Evolutionary conservation across 2,113 vertebrate genomes (phyloP).

Genomic region (Xenus cinereus): DNA sequence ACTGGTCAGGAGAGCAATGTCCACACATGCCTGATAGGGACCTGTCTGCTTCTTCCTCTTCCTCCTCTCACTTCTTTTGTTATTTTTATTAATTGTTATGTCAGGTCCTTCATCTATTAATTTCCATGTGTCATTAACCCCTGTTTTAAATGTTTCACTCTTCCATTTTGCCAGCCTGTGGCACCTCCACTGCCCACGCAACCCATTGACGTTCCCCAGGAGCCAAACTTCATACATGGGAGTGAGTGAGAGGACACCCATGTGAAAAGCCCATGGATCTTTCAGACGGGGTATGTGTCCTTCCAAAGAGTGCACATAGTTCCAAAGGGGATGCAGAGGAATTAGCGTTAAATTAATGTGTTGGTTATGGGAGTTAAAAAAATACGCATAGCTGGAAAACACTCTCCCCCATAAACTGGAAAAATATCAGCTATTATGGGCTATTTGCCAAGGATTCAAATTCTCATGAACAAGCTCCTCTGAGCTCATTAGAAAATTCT

Average conservation of each 20-base stretch:
- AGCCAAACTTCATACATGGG: background rate
- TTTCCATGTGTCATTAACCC: background rate
- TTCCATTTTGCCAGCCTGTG: background rate
- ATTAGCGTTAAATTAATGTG: background rate
- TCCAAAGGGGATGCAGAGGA: background rate
- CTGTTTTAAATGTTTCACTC: background rate
- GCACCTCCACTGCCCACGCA: background rate
- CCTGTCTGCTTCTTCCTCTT: background rate
- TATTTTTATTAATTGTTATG: background rate
- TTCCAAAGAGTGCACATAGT: background rate
- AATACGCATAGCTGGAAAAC: background rate
- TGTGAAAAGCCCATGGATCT: background rate
- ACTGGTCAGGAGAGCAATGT: background rate
- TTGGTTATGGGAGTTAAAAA: background rate
- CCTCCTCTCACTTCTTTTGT: background rate
- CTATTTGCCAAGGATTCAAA: slow-evolving; percentile 30
- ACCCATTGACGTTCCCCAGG: background rate
- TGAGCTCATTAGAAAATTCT: slow-evolving; percentile 40
- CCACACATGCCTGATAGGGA: background rate
- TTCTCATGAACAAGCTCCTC: slow-evolving; percentile 29
- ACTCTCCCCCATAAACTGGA: slow-evolving; percentile 22
- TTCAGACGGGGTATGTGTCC: background rate
- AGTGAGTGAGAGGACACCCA: background rate
- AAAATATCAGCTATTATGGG: slow-evolving; percentile 8
- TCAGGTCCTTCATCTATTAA: background rate